Conservation (phyloP, 2,888 invertebrate genomes). For the Petrolisthes cinctipes region DNA sequence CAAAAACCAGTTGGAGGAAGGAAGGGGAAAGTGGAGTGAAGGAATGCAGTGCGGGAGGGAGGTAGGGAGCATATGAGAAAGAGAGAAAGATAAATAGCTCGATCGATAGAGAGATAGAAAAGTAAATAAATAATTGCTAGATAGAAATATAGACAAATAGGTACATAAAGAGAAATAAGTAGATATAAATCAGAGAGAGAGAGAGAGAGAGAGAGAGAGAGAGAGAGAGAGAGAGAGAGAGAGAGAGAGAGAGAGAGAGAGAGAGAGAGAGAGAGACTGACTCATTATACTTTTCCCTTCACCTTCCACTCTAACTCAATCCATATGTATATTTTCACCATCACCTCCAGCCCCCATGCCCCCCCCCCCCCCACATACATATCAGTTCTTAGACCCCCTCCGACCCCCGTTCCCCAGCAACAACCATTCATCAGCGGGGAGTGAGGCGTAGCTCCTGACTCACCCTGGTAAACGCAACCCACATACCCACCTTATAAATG, state of each 20-base stretch:
- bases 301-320: not conserved
- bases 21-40: constrained; percentile 40
- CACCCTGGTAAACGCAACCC: constrained; percentile 12
- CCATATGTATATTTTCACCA: not conserved
- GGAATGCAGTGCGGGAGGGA: not conserved
- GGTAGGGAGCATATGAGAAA: not conserved
- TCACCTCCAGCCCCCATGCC: not conserved
- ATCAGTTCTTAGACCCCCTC: too few species aligned
- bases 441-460: not conserved
- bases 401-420: too few species aligned
- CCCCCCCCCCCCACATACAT: not conserved
- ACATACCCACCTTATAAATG: constrained; percentile 7
- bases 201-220: not conserved
- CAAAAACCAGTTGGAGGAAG: constrained; percentile 39
- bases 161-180: not conserved
- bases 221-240: not conserved
- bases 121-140: not conserved
- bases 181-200: constrained; percentile 2
- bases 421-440: too few species aligned
- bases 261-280: not conserved
- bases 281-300: not conserved
- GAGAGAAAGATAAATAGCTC: constrained; percentile 13
- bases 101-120: not conserved
- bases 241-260: not conserved
- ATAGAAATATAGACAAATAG: not conserved